Evolutionary conservation across 2,797 vertebrate species (phyloP).

Genomic region (Anguilla megastoma): DNA sequence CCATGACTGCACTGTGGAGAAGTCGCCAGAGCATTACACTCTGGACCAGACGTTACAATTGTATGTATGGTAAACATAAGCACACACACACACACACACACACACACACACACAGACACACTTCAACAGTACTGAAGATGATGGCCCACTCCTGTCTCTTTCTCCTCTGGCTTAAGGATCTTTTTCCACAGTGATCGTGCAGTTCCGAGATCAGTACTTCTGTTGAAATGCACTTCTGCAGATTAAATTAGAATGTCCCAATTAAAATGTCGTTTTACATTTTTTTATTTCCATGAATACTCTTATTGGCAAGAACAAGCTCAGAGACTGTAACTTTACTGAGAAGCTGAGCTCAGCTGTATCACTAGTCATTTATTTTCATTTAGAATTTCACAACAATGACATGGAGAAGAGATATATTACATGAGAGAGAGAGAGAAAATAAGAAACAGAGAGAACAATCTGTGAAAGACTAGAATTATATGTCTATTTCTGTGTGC

Average conservation of each 20-base stretch:
- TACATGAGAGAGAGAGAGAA: constrained; percentile 7
- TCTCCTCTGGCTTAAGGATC: background rate
- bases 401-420: constrained; percentile 41
- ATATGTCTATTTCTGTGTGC: constrained; percentile 33
- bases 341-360: constrained; percentile 52
- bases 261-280: constrained; percentile 71
- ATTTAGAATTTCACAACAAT: constrained; percentile 53
- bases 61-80: background rate
- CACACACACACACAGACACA: background rate
- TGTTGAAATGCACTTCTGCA: constrained; percentile 59
- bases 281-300: constrained; percentile 51
- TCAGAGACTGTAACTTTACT: constrained; percentile 58
- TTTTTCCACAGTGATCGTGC: background rate
- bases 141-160: background rate
- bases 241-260: constrained; percentile 55
- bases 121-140: background rate
- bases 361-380: constrained; percentile 55
- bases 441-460: background rate
- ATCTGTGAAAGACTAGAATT: constrained; percentile 25
- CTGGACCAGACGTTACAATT: background rate
- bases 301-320: constrained; percentile 59
- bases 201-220: constrained; percentile 42
- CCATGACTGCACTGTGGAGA: background rate
- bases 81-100: background rate
- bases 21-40: background rate